These are phyloP conservation scores for Anoplophora glabripennis DNA, from an alignment of 1,140 invertebrate species.

Conservation along the genomic window DNA sequence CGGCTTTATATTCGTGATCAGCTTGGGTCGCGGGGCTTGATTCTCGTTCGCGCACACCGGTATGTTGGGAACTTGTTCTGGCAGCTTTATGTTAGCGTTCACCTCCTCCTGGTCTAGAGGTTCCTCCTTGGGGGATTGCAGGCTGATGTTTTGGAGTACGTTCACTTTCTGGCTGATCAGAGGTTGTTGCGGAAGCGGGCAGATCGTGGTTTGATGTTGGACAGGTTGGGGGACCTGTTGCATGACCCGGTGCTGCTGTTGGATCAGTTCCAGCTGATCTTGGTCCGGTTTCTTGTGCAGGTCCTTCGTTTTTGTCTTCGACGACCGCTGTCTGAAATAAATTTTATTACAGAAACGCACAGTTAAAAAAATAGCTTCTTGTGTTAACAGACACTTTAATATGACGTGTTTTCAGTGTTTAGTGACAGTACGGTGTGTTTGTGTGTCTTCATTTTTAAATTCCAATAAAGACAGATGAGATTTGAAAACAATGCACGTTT, in stretches of 20 bases:
- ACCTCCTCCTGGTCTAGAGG: not conserved
- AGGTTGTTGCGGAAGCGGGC: not conserved
- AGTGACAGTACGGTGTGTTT: too few species aligned
- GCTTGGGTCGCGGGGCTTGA: conserved; percentile 27
- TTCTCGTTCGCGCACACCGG: conserved; percentile 30
- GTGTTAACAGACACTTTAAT: too few species aligned
- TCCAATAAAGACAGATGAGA: too few species aligned
- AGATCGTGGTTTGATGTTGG: not conserved
- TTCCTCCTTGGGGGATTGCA: conserved; percentile 18
- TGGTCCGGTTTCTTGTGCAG: conserved; percentile 19
- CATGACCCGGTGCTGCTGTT: conserved; percentile 7
- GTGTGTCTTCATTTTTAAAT: too few species aligned
- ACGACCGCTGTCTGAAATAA: conserved; percentile 32
- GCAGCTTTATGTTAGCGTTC: not conserved
- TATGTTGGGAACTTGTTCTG: conserved; percentile 2
- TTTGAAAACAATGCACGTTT: too few species aligned
- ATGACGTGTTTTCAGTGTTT: too few species aligned
- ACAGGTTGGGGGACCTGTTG: conserved; percentile 3
- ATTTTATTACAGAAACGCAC: not conserved
- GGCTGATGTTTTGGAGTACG: conserved; percentile 38
- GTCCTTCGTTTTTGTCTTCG: conserved; percentile 29
- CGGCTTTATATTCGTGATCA: conserved; percentile 24
- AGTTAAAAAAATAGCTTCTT: too few species aligned
- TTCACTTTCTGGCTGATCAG: conserved; percentile 31
- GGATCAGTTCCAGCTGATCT: conserved; percentile 8